Percentiles rank a stretch among this genome's conserved stretches.
Evolutionary conservation across 1,140 invertebrate genomes (phyloP).

Genomic region (Neodiprion lecontei): DNA sequence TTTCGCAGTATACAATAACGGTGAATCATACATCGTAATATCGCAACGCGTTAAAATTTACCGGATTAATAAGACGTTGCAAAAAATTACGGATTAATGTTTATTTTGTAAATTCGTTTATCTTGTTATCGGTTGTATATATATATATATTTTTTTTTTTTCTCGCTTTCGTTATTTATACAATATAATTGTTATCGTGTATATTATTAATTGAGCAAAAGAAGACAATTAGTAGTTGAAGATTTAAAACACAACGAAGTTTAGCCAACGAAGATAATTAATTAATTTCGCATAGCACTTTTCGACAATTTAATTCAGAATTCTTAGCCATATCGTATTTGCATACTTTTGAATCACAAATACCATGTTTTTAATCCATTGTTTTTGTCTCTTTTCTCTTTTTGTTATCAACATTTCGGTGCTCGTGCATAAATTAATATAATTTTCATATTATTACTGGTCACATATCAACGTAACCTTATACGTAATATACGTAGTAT

Average conservation of each 20-base stretch:
- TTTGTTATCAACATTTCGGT: neutral
- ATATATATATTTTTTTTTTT: too few relatives aligned
- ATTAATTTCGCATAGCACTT: constrained; percentile 16
- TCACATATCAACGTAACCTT: neutral
- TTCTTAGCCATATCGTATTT: constrained; percentile 15
- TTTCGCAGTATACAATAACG: too few relatives aligned
- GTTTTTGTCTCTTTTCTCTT: constrained; percentile 15
- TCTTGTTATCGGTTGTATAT: too few relatives aligned
- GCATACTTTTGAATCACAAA: constrained; percentile 14
- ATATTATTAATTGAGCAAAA: constrained; percentile 9
- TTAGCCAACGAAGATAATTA: neutral
- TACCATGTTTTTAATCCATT: constrained; percentile 11
- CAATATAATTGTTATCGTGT: too few relatives aligned
- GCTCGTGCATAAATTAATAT: neutral
- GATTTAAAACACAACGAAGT: constrained; percentile 11
- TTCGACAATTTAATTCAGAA: constrained; percentile 1
- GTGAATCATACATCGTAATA: too few relatives aligned
- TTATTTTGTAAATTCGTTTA: too few relatives aligned
- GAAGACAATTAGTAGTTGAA: constrained; percentile 14
- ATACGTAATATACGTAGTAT: neutral
- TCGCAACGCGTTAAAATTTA: too few relatives aligned
- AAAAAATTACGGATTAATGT: too few relatives aligned
- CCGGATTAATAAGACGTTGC: too few relatives aligned
- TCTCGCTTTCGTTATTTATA: too few relatives aligned
- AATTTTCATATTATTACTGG: neutral